Evolutionary conservation across 2,888 invertebrate genomes (phyloP), one percentile per base, ranked within the genome.

Genomic region (Xanthia togata): DNA sequence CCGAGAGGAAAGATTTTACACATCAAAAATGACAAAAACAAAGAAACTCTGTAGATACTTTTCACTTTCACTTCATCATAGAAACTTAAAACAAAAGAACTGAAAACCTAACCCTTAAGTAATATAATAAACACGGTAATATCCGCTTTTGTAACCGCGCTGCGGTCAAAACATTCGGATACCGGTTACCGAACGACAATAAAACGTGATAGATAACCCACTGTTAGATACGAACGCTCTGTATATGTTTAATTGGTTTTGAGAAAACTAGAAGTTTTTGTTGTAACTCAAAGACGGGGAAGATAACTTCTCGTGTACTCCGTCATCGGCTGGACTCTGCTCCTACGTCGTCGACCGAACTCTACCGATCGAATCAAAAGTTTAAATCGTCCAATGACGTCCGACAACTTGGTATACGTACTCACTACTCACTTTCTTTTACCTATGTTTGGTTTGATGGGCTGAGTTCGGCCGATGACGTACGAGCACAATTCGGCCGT

Each of bases 121-220:
- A 65, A 82, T 74, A 83, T 77, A 86, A 83, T 84, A 86, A 88
- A 86, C 86, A 78, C 82, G 68, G 86, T 81, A 76, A 86, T 88
- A 84, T 88, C 88, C 86, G 87, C 86, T 87, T 78, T 82, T 72
- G 85, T 83, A 84, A 82, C 79, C 69, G 41, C 79, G 68, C 68
- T 71, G 76, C 78, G 68, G 82, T 88, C 87, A 88, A 83, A 88
- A 87, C 87, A 87, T 85, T 84, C 23, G 78, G 83, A 62, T 82
- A 88, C 88, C 86, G 86, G 87, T 87, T 87, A 76, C 65, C 20
- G 57, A 85, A 72, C 76, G 86, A 82, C 82, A 86, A 84, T 88
- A 87, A 84, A 88, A 88, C 81, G 73, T 88, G 80, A 88, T 87
- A 86, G 80, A 86, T 87, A 83, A 73, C 81, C 74, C 63, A 70